Percentiles rank a stretch among this genome's conserved stretches.
Evolutionary conservation across 2,888 invertebrate species (phyloP).

Genomic region (Vesta saturnalis): DNA sequence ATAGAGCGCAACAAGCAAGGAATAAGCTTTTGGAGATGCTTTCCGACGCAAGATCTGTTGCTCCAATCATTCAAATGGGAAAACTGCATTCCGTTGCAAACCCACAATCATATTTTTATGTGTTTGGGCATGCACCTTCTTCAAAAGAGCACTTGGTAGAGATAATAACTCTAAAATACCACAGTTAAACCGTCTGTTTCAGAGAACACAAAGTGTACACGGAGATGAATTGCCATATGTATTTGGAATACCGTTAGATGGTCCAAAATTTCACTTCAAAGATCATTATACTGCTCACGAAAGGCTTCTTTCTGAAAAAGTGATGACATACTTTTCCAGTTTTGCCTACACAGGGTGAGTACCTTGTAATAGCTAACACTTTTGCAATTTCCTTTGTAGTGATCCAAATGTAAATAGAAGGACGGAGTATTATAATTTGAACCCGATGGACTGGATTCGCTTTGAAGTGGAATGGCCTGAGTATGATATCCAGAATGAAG

Average conservation of each 20-base stretch:
- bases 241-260: constrained; percentile 82
- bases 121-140: constrained; percentile 85
- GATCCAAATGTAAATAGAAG: constrained; percentile 81
- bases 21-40: constrained; percentile 87
- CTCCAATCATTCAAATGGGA: constrained; percentile 81
- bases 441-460: constrained; percentile 73
- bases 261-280: constrained; percentile 74
- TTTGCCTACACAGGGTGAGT: constrained; percentile 90
- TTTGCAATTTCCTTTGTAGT: constrained; percentile 61
- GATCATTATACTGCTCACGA: constrained; percentile 81
- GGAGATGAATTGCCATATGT: constrained; percentile 91
- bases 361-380: not conserved
- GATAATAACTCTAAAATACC: too few species aligned
- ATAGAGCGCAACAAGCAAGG: constrained; percentile 59
- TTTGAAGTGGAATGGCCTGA: constrained; percentile 84
- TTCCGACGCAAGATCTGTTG: constrained; percentile 87
- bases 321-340: constrained; percentile 91
- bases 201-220: constrained; percentile 79
- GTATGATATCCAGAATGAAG: constrained; percentile 78
- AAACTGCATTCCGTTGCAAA: constrained; percentile 80
- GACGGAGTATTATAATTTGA: constrained; percentile 71
- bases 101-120: constrained; percentile 85
- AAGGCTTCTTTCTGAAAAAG: constrained; percentile 81
- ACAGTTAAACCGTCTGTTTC: too few species aligned
- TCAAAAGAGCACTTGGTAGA: constrained; percentile 83